Conservation (phyloP, 2,888 invertebrate genomes). For the Balanococcus diminutus region DNA sequence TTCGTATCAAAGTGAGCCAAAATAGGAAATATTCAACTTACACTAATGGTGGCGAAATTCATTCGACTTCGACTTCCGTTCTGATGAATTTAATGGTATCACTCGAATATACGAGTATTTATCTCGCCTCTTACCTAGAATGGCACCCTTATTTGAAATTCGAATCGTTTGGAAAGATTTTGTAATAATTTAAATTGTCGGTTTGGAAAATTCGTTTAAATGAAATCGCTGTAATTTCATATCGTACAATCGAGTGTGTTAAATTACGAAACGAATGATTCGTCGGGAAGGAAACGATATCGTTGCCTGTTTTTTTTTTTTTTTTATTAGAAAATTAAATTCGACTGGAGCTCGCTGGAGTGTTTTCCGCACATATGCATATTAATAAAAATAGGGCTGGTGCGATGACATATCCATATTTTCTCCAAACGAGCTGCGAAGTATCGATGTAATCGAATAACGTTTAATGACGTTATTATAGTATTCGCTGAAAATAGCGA, state of each 20-base stretch:
- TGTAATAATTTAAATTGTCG: neutral
- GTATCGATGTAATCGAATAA: neutral
- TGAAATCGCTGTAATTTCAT: no score
- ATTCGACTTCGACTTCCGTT: neutral
- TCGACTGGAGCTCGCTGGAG: neutral
- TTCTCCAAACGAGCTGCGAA: neutral
- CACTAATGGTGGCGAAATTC: neutral
- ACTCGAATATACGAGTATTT: neutral
- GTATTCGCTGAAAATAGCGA: neutral
- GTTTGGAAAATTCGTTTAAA: neutral
- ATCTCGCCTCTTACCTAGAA: neutral
- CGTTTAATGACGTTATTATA: neutral
- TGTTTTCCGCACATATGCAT: neutral
- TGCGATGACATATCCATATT: neutral
- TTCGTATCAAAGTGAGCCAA: neutral
- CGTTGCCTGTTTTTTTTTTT: neutral
- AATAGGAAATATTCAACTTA: neutral
- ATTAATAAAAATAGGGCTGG: neutral
- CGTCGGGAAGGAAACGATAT: neutral
- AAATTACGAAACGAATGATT: neutral
- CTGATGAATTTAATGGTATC: neutral
- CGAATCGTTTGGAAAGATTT: neutral
- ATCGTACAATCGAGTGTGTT: no score
- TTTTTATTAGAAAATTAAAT: neutral
- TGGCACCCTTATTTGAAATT: neutral